Evolutionary conservation across 2,888 invertebrate species (phyloP), one percentile per base, ranked within the genome.

Genomic region (Axea sp.): DNA sequence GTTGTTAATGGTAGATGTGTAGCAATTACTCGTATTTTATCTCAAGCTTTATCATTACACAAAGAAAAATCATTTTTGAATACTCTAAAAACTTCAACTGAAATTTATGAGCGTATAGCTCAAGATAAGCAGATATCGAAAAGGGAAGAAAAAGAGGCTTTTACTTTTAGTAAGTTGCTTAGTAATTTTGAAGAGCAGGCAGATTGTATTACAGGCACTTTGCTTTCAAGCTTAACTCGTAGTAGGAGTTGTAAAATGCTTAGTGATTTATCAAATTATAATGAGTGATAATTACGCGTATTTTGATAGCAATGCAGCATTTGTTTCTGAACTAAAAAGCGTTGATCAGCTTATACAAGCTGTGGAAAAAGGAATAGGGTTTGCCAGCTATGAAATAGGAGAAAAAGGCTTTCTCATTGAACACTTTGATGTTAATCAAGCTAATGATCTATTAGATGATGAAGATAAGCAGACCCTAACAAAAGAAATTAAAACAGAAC

Each of bases 41-140:
- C 19, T 19, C 19, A 19, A 19, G 19, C 19, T 19, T 19, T 19
- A 19, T 19, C 19, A 19, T 19, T 19, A 19, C 19, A 19, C 19
- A 19, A 19, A 19, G n/a, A 19, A 19, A 19, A 19, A 19, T 19
- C 19, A 19, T 19, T 19, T 19, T 19, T 19, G 19, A 19, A 19
- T 19, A 19, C 19, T 19, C 19, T 19, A 19, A 19, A 19, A 19
- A 19, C 19, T 19, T 19, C 19, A 39, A 15, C 64, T 74, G 17
- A 74, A 73, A 49, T 74, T 74, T 74, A 74, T 57, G 72, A 74
- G 74, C 74, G 57, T 31, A 74, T 74, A 74, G 72, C 22, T 3
- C 65, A 65, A 17, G 64, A 72, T 49, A 74, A 74, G 19, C 64
- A 75, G 33, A 12, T 75, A 71, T 57, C 59, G 55, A 45, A 71